A percentile compares a stretch with the other conserved stretches of the same genome.
Conservation (phyloP, 2,888 invertebrate species). For the Andricus quercusramuli region DNA sequence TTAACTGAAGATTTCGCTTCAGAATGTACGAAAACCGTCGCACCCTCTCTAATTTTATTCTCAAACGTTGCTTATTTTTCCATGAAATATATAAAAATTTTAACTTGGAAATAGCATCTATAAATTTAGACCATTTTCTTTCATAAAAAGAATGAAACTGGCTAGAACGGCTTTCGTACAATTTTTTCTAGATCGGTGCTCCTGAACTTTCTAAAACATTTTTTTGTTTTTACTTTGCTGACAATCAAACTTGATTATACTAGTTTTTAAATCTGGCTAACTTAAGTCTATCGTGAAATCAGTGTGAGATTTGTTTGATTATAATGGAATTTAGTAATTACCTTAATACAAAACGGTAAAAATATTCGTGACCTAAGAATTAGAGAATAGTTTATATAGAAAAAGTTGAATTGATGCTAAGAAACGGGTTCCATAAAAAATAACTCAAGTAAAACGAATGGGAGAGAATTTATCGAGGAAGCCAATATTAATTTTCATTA, state of each 20-base stretch:
- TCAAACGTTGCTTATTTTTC: background rate
- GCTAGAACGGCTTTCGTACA: background rate
- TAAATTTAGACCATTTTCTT: too few relatives aligned
- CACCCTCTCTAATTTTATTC: too few relatives aligned
- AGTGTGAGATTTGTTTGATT: slow-evolving; percentile 4
- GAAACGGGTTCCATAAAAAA: too few relatives aligned
- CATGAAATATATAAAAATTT: background rate
- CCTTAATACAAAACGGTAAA: background rate
- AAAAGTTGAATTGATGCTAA: too few relatives aligned
- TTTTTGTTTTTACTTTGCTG: slow-evolving; percentile 23
- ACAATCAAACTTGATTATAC: slow-evolving; percentile 31
- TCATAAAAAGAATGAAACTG: background rate
- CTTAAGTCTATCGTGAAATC: background rate
- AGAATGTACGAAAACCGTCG: too few relatives aligned
- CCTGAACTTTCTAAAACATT: background rate
- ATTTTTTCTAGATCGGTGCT: background rate
- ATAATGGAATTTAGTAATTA: background rate
- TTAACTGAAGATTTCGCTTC: too few relatives aligned
- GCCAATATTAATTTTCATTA: too few relatives aligned
- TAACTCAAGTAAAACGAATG: too few relatives aligned
- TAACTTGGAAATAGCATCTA: too few relatives aligned
- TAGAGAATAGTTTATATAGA: background rate
- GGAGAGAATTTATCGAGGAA: too few relatives aligned
- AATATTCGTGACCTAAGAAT: background rate
- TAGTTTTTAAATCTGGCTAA: background rate